Evolutionary conservation across 2,888 invertebrate genomes (phyloP), one percentile per base, ranked within the genome.

Genomic region (Meiosimyza platycephala): DNA sequence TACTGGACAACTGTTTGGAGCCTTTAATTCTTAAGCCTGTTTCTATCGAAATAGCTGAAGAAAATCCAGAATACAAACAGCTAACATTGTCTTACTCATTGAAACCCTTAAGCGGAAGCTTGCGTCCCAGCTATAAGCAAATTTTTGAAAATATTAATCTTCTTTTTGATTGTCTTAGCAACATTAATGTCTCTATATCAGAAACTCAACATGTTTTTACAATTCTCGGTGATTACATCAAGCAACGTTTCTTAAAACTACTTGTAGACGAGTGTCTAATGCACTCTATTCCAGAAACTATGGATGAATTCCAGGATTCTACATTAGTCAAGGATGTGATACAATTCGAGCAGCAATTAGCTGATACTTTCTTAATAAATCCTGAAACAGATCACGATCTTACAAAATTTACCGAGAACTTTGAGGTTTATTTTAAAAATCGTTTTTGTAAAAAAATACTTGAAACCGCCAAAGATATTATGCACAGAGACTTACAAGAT

Each of bases 401-500:
- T 66, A 84, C 91, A 1, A 89, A 92, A 54, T 95, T 94, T 82
- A 90, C 93, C 2, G 89, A 91, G 40, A 92, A 94, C 84, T 91
- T 95, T 72, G 93, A 95, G 83, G 88, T 90, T 6, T 87, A 94
- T 50, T 95, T 94, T 85, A 92, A 94, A 50, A 91, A 93, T 81
- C 94, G 93, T 80, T 92, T 93, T 69, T 93, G 93, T 78, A 90
- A 92, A 80, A 90, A 92, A 77, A 92, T 94, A 76, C 85, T 94
- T 71, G 90, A 90, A 72, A 89, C 88, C 66, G 94, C 95, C 0
- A 89, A 92, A 52, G 88, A 86, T 74, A 91, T 96, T 62, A 94
- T 96, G 91, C 90, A 91, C 70, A 93, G 93, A 81, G 95, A 96
- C 85, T 89, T 96, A 69, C 94, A 95, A 84, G 90, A 92, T 76